Evolutionary conservation across 2,113 vertebrate species (phyloP).

Genomic region (Syngnathus floridae): DNA sequence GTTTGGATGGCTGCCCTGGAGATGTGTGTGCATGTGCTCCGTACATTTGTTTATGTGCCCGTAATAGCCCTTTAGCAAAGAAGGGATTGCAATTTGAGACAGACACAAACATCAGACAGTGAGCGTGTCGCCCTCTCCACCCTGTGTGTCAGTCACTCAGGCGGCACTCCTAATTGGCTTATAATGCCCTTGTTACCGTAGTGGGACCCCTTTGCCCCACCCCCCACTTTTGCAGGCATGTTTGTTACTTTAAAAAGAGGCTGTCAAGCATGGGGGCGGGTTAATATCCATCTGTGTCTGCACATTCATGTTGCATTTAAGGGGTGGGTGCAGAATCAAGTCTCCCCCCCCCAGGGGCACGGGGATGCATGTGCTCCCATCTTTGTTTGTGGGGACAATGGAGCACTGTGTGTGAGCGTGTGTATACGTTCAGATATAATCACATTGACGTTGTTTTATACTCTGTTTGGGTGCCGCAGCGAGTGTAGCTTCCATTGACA

Average conservation of each 20-base stretch:
- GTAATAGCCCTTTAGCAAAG: conserved; percentile 49
- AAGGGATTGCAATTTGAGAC: conserved; percentile 45
- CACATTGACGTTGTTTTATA: conserved; percentile 16
- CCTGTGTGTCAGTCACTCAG: conserved; percentile 61
- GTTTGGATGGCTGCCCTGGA: conserved; percentile 52
- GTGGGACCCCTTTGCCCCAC: conserved; percentile 51
- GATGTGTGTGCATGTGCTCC: conserved; percentile 19
- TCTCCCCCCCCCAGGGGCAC: conserved; percentile 47
- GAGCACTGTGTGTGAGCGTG: conserved; percentile 19
- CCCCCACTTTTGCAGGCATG: conserved; percentile 55
- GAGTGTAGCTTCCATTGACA: conserved; percentile 3
- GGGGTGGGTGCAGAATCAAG: conserved; percentile 55
- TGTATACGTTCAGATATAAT: conserved; percentile 3
- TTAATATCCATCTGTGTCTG: conserved; percentile 42
- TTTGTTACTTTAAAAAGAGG: conserved; percentile 59
- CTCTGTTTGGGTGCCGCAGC: conserved; percentile 3
- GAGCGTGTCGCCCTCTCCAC: conserved; percentile 40
- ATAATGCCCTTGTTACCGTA: conserved; percentile 65
- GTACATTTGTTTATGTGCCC: conserved; percentile 42
- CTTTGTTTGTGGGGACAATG: conserved; percentile 56
- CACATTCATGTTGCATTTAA: conserved; percentile 46
- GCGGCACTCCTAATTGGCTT: conserved; percentile 64
- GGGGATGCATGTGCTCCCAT: conserved; percentile 50
- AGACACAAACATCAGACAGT: conserved; percentile 40
- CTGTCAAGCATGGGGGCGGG: conserved; percentile 51